phyloP scores from a whole-genome alignment of 2,888 invertebrate genomes.

The Epirrhoe tristata region DNA sequence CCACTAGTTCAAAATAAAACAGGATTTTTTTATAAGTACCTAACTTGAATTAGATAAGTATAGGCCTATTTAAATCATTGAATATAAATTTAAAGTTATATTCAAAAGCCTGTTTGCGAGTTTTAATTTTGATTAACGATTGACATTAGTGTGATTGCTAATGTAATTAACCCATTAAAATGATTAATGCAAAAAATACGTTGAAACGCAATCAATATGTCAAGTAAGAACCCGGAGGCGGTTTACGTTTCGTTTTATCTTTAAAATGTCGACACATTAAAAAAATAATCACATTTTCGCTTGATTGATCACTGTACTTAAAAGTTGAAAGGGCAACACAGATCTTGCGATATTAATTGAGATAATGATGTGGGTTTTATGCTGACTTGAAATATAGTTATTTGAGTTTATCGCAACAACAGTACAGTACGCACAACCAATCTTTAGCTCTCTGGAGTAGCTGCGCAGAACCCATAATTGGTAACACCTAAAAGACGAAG shows the following conservation, averaged over 20 bases:
- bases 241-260: slow-evolving; percentile 20
- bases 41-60: too few relatives aligned
- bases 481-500: too few relatives aligned
- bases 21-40: too few relatives aligned
- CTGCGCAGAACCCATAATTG: too few relatives aligned
- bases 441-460: too few relatives aligned
- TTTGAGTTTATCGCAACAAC: not conserved
- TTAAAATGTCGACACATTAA: slow-evolving; percentile 56
- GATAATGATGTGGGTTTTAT: slow-evolving; percentile 66
- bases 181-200: slow-evolving; percentile 32
- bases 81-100: too few relatives aligned
- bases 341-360: slow-evolving; percentile 67
- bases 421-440: too few relatives aligned
- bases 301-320: slow-evolving; percentile 64
- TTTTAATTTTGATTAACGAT: slow-evolving; percentile 14
- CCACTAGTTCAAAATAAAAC: too few relatives aligned
- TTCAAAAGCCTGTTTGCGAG: not conserved
- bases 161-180: slow-evolving; percentile 45
- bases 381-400: slow-evolving; percentile 8
- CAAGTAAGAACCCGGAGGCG: slow-evolving; percentile 40
- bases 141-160: slow-evolving; percentile 21
- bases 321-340: slow-evolving; percentile 62
- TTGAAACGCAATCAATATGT: slow-evolving; percentile 36
- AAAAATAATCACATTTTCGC: slow-evolving; percentile 49
- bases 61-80: too few relatives aligned